phyloP scores from a whole-genome alignment of 2,888 invertebrate genomes.

The Drosophila meridionalis region DNA sequence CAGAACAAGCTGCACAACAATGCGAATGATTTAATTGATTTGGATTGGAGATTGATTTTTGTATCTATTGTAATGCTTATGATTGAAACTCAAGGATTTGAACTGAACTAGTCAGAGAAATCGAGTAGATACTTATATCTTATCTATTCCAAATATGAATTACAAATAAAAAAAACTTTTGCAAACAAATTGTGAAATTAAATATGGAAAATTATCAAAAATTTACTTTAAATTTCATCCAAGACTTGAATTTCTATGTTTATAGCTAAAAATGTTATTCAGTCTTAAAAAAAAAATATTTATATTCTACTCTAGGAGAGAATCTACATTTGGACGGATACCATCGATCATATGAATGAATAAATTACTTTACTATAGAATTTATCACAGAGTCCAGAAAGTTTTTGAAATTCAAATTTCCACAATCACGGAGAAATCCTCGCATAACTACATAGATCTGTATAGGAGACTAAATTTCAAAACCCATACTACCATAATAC shows the following conservation, averaged over 20 bases:
- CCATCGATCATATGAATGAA: too few species aligned
- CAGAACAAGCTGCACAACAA: constrained; percentile 18
- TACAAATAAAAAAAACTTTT: not conserved
- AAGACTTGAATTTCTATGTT: not conserved
- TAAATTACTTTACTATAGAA: too few species aligned
- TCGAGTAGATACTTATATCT: not conserved
- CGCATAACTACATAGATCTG: too few species aligned
- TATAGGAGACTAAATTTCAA: too few species aligned
- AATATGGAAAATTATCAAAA: not conserved
- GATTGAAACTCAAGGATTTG: not conserved
- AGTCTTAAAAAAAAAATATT: too few species aligned
- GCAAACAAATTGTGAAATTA: not conserved
- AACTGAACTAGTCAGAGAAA: not conserved
- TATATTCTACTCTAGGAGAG: too few species aligned
- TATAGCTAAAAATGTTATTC: too few species aligned
- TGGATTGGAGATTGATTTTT: not conserved
- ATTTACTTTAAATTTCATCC: not conserved
- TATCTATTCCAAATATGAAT: not conserved
- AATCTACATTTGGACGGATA: too few species aligned
- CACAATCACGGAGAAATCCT: too few species aligned
- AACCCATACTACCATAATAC: too few species aligned
- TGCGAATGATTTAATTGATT: not conserved
- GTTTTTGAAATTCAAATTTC: too few species aligned
- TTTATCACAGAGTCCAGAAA: too few species aligned
- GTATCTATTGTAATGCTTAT: not conserved